These are phyloP conservation scores for Lophochroa leadbeateri DNA, from an alignment of 2,113 vertebrate species.

Conservation along the genomic window DNA sequence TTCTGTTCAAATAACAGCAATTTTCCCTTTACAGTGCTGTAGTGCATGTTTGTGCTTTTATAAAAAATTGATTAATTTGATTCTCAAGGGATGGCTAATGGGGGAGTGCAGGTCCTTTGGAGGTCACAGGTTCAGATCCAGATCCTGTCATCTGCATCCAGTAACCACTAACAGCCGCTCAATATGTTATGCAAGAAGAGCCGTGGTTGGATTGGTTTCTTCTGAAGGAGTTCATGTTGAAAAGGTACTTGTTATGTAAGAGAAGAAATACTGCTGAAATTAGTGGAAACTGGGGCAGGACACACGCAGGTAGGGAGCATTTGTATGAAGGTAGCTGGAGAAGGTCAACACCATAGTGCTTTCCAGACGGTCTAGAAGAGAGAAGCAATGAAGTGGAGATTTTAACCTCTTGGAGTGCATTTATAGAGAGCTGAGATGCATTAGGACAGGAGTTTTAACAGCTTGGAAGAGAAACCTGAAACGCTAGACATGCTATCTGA, in stretches of 20 bases:
- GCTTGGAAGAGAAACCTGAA: neutral
- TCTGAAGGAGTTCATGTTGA: neutral
- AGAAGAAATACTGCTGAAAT: slow-evolving; percentile 11
- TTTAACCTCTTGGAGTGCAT: neutral
- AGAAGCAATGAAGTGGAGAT: neutral
- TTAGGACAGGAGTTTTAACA: neutral
- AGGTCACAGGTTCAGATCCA: neutral
- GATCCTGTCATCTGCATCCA: neutral
- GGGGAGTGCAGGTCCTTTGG: neutral
- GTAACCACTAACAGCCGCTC: neutral
- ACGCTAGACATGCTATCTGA: neutral
- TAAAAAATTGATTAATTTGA: neutral
- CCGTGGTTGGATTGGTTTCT: neutral
- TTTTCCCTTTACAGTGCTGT: neutral
- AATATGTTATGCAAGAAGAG: neutral
- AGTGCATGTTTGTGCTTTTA: neutral
- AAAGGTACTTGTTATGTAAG: neutral
- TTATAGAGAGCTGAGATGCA: neutral
- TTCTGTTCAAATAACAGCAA: neutral
- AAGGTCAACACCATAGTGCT: neutral
- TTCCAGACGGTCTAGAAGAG: neutral
- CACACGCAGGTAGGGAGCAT: neutral
- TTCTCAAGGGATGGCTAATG: neutral
- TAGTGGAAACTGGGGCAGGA: neutral
- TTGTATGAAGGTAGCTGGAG: neutral